Percentiles rank a stretch among this genome's conserved stretches.
Evolutionary conservation across 2,888 invertebrate species (phyloP).

Genomic region (Nudaria mundana): DNA sequence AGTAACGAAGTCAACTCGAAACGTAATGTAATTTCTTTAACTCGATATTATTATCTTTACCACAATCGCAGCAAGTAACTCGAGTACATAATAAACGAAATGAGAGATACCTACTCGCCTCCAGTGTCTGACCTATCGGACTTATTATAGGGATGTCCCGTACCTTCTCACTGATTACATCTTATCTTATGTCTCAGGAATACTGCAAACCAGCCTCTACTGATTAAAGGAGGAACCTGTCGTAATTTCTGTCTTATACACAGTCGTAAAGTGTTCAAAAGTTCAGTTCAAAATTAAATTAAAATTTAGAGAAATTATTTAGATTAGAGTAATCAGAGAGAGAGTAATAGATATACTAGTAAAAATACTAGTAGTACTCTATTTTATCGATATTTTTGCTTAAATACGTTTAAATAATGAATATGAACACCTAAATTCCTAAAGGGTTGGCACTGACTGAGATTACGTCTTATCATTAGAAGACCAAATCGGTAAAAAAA

Average conservation of each 20-base stretch:
- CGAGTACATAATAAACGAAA: conserved; percentile 32
- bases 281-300: conserved; percentile 29
- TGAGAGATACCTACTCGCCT: conserved; percentile 35
- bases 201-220: conserved; percentile 36
- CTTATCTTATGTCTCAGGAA: conserved; percentile 38
- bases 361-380: too few relatives aligned
- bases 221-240: conserved; percentile 38
- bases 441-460: too few relatives aligned
- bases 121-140: conserved; percentile 38
- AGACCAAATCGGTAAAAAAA: too few relatives aligned
- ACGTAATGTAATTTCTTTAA: conserved; percentile 13
- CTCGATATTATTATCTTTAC: conserved; percentile 26
- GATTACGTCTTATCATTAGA: too few relatives aligned
- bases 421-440: too few relatives aligned
- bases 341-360: too few relatives aligned
- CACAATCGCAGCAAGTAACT: conserved; percentile 26
- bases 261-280: conserved; percentile 30
- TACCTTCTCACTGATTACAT: conserved; percentile 29
- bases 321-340: too few relatives aligned
- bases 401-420: too few relatives aligned
- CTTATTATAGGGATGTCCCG: conserved; percentile 43
- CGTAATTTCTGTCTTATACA: conserved; percentile 37
- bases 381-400: too few relatives aligned
- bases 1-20: neutral
- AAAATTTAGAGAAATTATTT: conserved; percentile 21